phyloP scores from a whole-genome alignment of 2,888 invertebrate species.

The Silvanus unidentatus region DNA sequence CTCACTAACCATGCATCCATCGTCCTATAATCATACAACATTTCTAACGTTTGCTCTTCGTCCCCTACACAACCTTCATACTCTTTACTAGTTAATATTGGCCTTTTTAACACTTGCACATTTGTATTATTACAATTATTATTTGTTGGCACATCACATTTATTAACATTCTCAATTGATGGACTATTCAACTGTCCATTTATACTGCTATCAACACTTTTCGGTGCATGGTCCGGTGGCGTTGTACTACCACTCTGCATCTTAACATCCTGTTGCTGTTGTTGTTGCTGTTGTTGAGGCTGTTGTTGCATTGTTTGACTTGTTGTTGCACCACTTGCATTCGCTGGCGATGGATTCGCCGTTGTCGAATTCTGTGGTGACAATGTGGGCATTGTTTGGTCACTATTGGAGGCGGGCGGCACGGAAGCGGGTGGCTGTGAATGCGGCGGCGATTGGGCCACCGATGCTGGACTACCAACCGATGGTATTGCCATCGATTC shows the following conservation, averaged over 20 bases:
- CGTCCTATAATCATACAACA: slow-evolving; percentile 84
- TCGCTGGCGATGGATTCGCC: slow-evolving; percentile 44
- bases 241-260: background rate
- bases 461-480: slow-evolving; percentile 54
- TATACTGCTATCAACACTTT: slow-evolving; percentile 30
- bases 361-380: slow-evolving; percentile 62
- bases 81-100: slow-evolving; percentile 70
- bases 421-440: slow-evolving; percentile 64
- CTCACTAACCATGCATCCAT: slow-evolving; percentile 78
- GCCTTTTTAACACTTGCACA: slow-evolving; percentile 57
- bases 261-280: background rate
- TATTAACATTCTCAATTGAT: slow-evolving; percentile 15
- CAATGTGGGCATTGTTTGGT: slow-evolving; percentile 61
- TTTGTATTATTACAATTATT: slow-evolving; percentile 7
- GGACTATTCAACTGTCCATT: slow-evolving; percentile 16
- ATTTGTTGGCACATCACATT: slow-evolving; percentile 18
- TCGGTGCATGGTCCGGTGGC: slow-evolving; percentile 26
- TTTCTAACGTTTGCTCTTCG: slow-evolving; percentile 71
- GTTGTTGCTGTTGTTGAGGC: slow-evolving; percentile 11
- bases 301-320: slow-evolving; percentile 30
- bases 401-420: slow-evolving; percentile 51
- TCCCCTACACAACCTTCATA: slow-evolving; percentile 73
- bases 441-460: slow-evolving; percentile 62
- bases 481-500: slow-evolving; percentile 53
- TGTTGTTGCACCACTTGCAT: slow-evolving; percentile 19